These are phyloP conservation scores for Euglossa dilemma DNA, from an alignment of 1,140 invertebrate genomes.

Conservation along the genomic window DNA sequence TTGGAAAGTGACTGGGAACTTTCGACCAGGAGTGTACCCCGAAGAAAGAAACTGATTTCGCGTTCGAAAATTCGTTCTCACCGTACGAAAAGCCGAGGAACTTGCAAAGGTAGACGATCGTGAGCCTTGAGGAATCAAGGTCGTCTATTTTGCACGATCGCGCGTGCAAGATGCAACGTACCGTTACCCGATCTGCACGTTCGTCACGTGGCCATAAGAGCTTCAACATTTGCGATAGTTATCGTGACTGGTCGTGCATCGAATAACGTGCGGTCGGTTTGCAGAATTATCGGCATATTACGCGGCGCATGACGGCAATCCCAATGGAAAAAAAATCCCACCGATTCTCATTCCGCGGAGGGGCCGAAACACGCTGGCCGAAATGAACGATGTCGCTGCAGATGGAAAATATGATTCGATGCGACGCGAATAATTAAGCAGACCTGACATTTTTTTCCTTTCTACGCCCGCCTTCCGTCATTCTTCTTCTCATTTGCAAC, in stretches of 20 bases:
- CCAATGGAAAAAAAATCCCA: background rate
- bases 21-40: too few species aligned
- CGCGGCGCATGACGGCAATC: constrained; percentile 12
- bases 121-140: constrained; percentile 34
- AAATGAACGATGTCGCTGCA: constrained; percentile 15
- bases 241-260: constrained; percentile 37
- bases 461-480: background rate
- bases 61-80: background rate
- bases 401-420: constrained; percentile 25
- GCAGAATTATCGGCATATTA: constrained; percentile 51
- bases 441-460: background rate
- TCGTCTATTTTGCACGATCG: constrained; percentile 41
- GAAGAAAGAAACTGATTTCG: background rate
- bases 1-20: too few species aligned
- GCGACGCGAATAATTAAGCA: constrained; percentile 1
- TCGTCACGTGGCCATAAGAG: constrained; percentile 49
- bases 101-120: background rate
- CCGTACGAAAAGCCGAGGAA: background rate
- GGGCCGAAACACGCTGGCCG: background rate
- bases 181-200: constrained; percentile 50
- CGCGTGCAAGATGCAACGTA: constrained; percentile 39
- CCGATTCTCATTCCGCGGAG: background rate
- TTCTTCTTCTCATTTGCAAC: background rate
- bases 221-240: constrained; percentile 55
- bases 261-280: constrained; percentile 35